These are phyloP conservation scores for Dicrurus megarhynchus DNA, from an alignment of 2,113 vertebrate genomes.

Conservation along the genomic window DNA sequence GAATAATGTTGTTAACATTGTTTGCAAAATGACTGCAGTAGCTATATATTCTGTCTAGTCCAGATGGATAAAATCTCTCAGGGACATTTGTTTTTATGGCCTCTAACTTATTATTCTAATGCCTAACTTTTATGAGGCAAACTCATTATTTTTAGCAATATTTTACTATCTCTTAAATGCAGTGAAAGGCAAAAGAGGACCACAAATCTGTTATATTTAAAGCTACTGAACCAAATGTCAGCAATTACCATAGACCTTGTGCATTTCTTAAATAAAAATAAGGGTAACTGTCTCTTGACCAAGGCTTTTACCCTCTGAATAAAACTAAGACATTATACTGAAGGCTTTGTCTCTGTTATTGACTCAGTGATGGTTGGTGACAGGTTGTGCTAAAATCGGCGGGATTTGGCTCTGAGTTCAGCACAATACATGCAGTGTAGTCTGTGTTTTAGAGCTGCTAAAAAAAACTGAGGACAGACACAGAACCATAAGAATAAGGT, in stretches of 20 bases:
- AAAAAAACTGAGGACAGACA: background rate
- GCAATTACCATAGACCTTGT: background rate
- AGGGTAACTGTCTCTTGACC: background rate
- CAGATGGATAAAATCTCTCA: constrained; percentile 52
- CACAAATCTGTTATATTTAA: constrained; percentile 17
- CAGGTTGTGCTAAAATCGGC: background rate
- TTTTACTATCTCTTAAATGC: constrained; percentile 23
- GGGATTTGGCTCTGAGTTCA: background rate
- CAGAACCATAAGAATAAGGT: background rate
- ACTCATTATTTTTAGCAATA: constrained; percentile 43
- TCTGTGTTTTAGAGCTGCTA: background rate
- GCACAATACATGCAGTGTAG: background rate
- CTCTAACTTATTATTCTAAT: constrained; percentile 46
- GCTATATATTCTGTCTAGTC: background rate
- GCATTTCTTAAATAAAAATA: background rate
- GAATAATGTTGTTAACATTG: background rate
- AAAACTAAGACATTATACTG: background rate
- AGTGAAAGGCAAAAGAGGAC: constrained; percentile 1
- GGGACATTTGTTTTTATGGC: constrained; percentile 37
- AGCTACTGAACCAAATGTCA: background rate
- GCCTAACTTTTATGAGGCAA: constrained; percentile 24
- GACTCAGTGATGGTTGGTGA: background rate
- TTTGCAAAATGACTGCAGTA: constrained; percentile 14
- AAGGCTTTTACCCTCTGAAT: background rate
- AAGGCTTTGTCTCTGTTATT: background rate